These are phyloP conservation scores for Ciconia stormi DNA, from an alignment of 2,113 vertebrate species.

Conservation along the genomic window DNA sequence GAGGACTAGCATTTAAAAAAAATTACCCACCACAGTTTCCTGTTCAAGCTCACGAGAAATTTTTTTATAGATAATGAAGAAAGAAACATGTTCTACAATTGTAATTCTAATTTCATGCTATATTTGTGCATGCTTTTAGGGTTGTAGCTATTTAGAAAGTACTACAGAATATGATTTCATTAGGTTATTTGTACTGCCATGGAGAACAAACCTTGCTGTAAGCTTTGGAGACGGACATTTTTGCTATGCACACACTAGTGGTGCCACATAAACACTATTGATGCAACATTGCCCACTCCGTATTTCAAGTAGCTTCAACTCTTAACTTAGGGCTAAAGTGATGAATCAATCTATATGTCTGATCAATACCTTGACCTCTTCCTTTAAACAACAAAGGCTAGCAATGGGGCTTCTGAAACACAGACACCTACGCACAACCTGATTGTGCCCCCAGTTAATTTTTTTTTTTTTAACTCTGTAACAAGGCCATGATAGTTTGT, in stretches of 20 bases:
- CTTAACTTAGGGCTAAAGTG: not conserved
- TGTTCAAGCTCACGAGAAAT: not conserved
- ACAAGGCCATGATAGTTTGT: not conserved
- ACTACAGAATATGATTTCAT: not conserved
- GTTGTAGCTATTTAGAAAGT: not conserved
- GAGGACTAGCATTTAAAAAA: not conserved
- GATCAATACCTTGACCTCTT: not conserved
- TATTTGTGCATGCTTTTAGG: not conserved
- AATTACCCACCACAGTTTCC: not conserved
- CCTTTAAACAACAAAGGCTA: not conserved
- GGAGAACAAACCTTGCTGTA: not conserved
- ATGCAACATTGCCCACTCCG: not conserved
- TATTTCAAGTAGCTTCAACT: not conserved
- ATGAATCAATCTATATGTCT: not conserved
- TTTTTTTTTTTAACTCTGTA: not conserved
- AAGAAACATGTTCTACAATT: not conserved
- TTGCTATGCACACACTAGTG: not conserved
- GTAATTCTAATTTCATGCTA: not conserved
- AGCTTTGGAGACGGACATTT: not conserved
- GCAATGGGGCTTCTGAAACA: not conserved
- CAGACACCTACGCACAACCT: not conserved
- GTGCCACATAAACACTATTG: not conserved
- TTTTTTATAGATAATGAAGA: not conserved
- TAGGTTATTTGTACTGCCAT: not conserved
- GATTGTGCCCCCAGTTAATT: not conserved